Percentiles rank a stretch among this genome's conserved stretches.
phyloP scores from a whole-genome alignment of 1,140 invertebrate genomes.

The Notospermus geniculatus region DNA sequence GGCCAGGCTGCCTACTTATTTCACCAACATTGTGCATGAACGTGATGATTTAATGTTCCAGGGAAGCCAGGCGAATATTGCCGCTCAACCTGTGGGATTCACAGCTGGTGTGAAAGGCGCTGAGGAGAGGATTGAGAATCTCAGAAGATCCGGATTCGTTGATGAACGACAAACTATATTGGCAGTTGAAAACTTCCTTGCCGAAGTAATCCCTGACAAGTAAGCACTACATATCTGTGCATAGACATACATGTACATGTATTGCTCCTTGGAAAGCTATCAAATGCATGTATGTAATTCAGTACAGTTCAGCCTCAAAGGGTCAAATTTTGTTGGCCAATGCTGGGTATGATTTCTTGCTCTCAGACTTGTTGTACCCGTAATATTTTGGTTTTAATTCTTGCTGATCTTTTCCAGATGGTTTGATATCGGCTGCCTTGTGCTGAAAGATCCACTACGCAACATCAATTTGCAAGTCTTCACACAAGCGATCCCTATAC shows the following conservation, averaged over 20 bases:
- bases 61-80: slow-evolving; percentile 47
- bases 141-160: slow-evolving; percentile 37
- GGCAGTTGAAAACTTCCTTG: slow-evolving; percentile 75
- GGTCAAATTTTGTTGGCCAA: too few relatives aligned
- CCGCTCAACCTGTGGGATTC: slow-evolving; percentile 74
- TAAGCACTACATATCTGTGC: too few relatives aligned
- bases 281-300: too few relatives aligned
- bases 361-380: too few relatives aligned
- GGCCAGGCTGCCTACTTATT: too few relatives aligned
- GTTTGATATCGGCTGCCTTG: slow-evolving; percentile 73
- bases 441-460: slow-evolving; percentile 70
- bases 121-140: slow-evolving; percentile 49
- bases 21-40: too few relatives aligned
- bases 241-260: too few relatives aligned
- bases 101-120: slow-evolving; percentile 67
- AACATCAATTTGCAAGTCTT: slow-evolving; percentile 72
- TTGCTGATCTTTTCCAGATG: slow-evolving; percentile 61
- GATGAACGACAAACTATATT: slow-evolving; percentile 67
- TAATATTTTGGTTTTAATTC: too few relatives aligned
- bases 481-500: slow-evolving; percentile 76
- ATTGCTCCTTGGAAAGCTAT: too few relatives aligned
- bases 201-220: slow-evolving; percentile 73
- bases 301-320: too few relatives aligned
- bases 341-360: too few relatives aligned
- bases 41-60: slow-evolving; percentile 21